phyloP scores from a whole-genome alignment of 1,140 invertebrate species.

The Aphelenchoides besseyi region DNA sequence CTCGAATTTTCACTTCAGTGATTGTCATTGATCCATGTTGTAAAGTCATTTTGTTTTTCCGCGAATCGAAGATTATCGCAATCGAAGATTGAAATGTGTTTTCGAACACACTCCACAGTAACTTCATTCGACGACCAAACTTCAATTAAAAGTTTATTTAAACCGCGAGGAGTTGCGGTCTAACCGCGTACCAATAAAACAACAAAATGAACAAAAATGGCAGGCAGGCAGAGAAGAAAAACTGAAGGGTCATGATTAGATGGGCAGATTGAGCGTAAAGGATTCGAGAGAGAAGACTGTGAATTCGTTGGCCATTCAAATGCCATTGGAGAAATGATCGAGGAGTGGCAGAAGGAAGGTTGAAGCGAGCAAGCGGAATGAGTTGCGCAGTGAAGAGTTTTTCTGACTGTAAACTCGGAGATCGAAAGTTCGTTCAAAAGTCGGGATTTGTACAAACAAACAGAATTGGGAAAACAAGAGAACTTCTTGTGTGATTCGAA shows the following conservation, averaged over 20 bases:
- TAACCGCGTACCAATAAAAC: background rate
- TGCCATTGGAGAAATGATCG: background rate
- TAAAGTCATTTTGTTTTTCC: too few species aligned
- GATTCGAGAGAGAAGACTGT: background rate
- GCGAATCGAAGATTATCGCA: too few species aligned
- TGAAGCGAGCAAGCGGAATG: background rate
- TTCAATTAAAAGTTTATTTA: too few species aligned
- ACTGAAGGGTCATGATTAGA: background rate
- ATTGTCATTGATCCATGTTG: too few species aligned
- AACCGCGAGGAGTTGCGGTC: background rate
- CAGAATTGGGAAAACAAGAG: background rate
- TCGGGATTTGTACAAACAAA: conserved; percentile 4
- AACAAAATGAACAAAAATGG: background rate
- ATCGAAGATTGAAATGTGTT: too few species aligned
- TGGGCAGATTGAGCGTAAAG: background rate
- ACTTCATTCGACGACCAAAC: too few species aligned
- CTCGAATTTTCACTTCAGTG: too few species aligned
- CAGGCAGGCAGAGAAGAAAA: background rate
- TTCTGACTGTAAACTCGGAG: background rate
- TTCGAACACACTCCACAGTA: too few species aligned
- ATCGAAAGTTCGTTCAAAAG: background rate
- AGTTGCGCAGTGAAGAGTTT: background rate
- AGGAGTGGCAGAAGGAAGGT: background rate
- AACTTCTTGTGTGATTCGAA: too few species aligned
- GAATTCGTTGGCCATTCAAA: background rate